phyloP scores from a whole-genome alignment of 2,113 vertebrate genomes.

The Sceloporus tristichus region DNA sequence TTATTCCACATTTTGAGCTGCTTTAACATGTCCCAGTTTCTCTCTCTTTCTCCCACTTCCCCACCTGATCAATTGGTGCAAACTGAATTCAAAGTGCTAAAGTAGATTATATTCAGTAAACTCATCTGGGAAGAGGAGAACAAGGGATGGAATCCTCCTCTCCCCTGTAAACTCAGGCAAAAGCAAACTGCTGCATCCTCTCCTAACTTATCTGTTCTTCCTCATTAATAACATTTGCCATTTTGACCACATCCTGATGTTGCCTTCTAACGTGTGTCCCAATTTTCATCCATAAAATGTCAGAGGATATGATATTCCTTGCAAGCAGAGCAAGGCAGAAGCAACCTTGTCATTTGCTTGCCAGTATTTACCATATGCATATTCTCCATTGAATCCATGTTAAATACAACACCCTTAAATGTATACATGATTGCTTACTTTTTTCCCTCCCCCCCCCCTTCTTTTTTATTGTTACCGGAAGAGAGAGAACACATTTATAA shows the following conservation, averaged over 20 bases:
- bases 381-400: not conserved
- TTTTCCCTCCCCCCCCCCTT: not conserved
- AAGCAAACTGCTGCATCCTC: too few relatives aligned
- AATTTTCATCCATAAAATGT: too few relatives aligned
- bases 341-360: fast-evolving
- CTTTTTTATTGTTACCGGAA: not conserved
- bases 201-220: not conserved
- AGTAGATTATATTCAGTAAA: too few relatives aligned
- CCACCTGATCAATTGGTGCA: too few relatives aligned
- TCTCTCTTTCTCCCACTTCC: too few relatives aligned
- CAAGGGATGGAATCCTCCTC: too few relatives aligned
- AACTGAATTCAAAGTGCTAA: too few relatives aligned
- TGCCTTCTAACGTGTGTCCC: not conserved
- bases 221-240: not conserved
- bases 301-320: not conserved
- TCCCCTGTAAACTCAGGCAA: too few relatives aligned
- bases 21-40: too few relatives aligned
- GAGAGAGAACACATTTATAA: constrained; percentile 28
- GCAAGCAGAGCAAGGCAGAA: not conserved
- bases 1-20: too few relatives aligned
- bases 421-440: not conserved
- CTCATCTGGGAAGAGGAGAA: too few relatives aligned
- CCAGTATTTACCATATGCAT: not conserved
- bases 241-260: too few relatives aligned
- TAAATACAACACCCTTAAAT: not conserved